Evolutionary conservation across 2,888 invertebrate genomes (phyloP), one percentile per base, ranked within the genome.

Genomic region (Gastracanthus pulcherrimus): DNA sequence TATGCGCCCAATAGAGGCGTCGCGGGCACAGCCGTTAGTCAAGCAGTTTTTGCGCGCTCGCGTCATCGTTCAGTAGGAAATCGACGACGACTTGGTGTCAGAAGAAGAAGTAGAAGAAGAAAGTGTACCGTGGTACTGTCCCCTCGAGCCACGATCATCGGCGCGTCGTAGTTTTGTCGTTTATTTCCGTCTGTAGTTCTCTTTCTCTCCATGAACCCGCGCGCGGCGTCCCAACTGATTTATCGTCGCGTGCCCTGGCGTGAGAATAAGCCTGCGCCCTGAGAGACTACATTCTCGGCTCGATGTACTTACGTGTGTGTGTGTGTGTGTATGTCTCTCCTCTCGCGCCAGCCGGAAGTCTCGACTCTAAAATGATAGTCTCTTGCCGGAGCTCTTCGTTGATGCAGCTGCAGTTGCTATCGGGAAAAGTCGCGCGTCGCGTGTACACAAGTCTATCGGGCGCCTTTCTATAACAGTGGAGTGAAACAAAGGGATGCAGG

Each of bases 1-100:
- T 41, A 9, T 62, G n/a, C 19, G 34, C 26, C 26, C 41, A 58
- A 41, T 64, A 76, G 71, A 38, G 70, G 38, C 76, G 41, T 64
- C 29, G 34, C 58, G 16, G 26, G 29, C 16, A 38, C 29, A 29
- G 31, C 29, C 55, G 76, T 69, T 62, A 70, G 51, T 51, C 62
- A 29, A 38, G 58, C 48, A 26, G 67, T 74, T 79, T 79, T 79
- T 67, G 72, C 58, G 16, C 16, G 55, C 69, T 41, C 67, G 62
- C 62, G 71, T 70, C 76, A 71, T 71, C 76, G 66, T 55, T 71
- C 55, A 45, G 26, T 34, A 85, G 86, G 86, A 86, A 88, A 85
- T 86, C 84, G 85, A 87, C 86, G 84, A 80, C 83, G 85, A 87
- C 86, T 84, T 82, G 84, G 86, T 83, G 85, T 83, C 85, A 60